Evolutionary conservation across 1,140 invertebrate species (phyloP).

Genomic region (Mya arenaria): DNA sequence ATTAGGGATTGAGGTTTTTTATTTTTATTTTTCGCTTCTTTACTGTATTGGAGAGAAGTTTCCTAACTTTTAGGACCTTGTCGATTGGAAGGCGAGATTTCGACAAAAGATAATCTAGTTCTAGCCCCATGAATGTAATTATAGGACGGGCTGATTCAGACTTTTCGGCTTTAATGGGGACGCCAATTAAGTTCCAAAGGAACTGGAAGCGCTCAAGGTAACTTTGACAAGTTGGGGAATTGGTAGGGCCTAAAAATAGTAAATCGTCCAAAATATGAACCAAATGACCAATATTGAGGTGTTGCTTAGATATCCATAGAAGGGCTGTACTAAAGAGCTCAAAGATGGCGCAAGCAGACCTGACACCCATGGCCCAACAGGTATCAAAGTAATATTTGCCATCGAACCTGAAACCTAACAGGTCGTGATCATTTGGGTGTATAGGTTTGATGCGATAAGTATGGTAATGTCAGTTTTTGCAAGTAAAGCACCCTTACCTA

Average conservation of each 20-base stretch:
- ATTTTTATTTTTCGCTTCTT: not conserved
- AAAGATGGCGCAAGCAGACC: slow-evolving; percentile 16
- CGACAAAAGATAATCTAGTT: not conserved
- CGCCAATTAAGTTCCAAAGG: not conserved
- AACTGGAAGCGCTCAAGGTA: not conserved
- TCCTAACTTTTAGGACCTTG: not conserved
- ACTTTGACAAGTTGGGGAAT: not conserved
- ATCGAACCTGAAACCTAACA: slow-evolving; percentile 56
- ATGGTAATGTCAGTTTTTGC: no score
- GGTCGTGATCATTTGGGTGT: slow-evolving; percentile 35
- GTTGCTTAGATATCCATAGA: slow-evolving; percentile 24
- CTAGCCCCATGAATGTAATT: slow-evolving; percentile 2
- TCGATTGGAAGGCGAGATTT: slow-evolving; percentile 10
- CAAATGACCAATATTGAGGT: not conserved
- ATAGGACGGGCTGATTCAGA: not conserved
- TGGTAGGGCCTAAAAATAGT: slow-evolving; percentile 9
- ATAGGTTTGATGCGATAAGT: slow-evolving; percentile 45
- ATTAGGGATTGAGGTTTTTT: slow-evolving; percentile 2
- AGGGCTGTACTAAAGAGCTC: slow-evolving; percentile 49
- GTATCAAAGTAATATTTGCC: slow-evolving; percentile 31
- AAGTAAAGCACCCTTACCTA: no score
- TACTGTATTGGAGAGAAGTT: not conserved
- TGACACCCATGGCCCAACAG: slow-evolving; percentile 11
- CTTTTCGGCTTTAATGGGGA: slow-evolving; percentile 40
- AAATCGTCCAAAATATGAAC: slow-evolving; percentile 56